A percentile compares a stretch with the other conserved stretches of the same genome.
Conservation (phyloP, 1,140 invertebrate species). For the Halesus radiatus region DNA sequence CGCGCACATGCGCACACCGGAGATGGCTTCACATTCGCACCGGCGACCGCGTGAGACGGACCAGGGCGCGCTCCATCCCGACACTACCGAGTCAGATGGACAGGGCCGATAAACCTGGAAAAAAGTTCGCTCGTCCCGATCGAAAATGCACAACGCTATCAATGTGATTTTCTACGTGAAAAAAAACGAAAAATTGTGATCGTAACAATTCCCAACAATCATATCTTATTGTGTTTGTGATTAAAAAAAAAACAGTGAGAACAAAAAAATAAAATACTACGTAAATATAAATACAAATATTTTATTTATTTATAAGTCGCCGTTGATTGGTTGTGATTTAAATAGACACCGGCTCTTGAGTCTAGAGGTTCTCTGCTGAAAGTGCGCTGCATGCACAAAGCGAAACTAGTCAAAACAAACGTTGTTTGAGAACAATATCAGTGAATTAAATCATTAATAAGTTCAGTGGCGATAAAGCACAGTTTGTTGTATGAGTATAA, state of each 20-base stretch:
- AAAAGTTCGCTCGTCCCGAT: too few relatives aligned
- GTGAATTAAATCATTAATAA: background rate
- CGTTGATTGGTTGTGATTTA: background rate
- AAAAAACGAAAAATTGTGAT: constrained; percentile 7
- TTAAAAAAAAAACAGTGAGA: background rate
- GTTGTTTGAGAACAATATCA: background rate
- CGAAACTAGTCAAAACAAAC: background rate
- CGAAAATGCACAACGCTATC: background rate
- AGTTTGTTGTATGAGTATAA: background rate
- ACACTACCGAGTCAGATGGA: background rate
- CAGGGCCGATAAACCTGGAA: background rate
- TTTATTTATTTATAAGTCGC: too few relatives aligned
- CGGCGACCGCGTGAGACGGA: constrained; percentile 24
- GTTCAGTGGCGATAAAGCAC: background rate
- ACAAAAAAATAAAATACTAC: too few relatives aligned
- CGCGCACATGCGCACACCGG: constrained; percentile 33
- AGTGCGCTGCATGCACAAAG: too few relatives aligned
- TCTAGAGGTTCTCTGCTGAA: too few relatives aligned
- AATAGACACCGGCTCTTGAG: background rate
- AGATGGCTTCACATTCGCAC: constrained; percentile 18
- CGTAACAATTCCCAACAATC: background rate
- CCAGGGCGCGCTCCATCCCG: background rate
- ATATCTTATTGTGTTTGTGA: background rate
- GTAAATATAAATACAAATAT: too few relatives aligned
- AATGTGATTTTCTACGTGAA: background rate